A percentile compares a stretch with the other conserved stretches of the same genome.
Conservation (phyloP, 2,888 invertebrate species). For the Sepioteuthis lessoniana region DNA sequence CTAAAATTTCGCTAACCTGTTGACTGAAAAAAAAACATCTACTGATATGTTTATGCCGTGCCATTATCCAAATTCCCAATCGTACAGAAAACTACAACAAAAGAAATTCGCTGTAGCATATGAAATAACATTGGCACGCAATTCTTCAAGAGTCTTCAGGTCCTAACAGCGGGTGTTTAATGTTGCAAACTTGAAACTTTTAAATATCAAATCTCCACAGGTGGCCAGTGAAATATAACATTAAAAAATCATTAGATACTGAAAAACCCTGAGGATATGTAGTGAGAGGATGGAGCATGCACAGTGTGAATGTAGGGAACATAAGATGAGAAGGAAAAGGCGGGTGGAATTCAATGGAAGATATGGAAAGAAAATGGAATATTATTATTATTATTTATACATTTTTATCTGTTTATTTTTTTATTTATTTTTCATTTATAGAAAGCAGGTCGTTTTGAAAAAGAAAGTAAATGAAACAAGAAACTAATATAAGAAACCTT, state of each 20-base stretch:
- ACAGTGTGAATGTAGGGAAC: not conserved
- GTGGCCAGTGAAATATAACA: not conserved
- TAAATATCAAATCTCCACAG: not conserved
- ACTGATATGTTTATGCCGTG: not conserved
- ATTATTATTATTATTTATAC: too few relatives aligned
- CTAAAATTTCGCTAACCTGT: too few relatives aligned
- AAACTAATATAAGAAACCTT: too few relatives aligned
- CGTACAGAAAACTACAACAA: not conserved
- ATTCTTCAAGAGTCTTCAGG: not conserved
- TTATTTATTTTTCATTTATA: too few relatives aligned
- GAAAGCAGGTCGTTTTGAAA: too few relatives aligned
- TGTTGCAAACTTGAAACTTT: not conserved
- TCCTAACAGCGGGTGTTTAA: conserved; percentile 20
- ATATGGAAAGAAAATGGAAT: too few relatives aligned
- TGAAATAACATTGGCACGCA: not conserved
- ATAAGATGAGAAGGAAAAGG: too few relatives aligned
- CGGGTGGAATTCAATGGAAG: too few relatives aligned
- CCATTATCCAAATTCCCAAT: not conserved
- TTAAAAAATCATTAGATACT: not conserved
- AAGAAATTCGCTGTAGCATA: not conserved
- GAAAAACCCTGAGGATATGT: not conserved
- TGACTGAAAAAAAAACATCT: too few relatives aligned
- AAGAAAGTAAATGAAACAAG: too few relatives aligned
- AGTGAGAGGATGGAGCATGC: not conserved
- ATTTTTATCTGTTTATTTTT: too few relatives aligned